A percentile compares a stretch with the other conserved stretches of the same genome.
phyloP scores from a whole-genome alignment of 2,797 vertebrate genomes.

The Gymnothorax javanicus region DNA sequence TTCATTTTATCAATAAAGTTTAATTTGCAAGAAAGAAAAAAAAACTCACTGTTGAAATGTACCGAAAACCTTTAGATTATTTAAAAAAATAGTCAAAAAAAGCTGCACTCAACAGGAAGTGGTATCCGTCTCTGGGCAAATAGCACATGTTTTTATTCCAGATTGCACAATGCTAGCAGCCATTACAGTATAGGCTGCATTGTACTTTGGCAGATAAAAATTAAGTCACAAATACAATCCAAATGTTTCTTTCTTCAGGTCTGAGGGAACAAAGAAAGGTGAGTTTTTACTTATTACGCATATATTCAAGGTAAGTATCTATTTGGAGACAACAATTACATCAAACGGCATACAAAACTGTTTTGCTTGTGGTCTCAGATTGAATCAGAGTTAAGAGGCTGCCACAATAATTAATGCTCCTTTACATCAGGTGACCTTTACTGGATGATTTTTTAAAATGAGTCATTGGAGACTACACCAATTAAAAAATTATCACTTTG shows the following conservation, averaged over 20 bases:
- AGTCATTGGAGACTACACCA: slow-evolving; percentile 77
- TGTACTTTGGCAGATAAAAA: slow-evolving; percentile 33
- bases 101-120: not conserved
- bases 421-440: slow-evolving; percentile 91
- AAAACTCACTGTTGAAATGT: not conserved
- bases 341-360: slow-evolving; percentile 52
- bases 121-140: slow-evolving; percentile 12
- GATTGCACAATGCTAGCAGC: slow-evolving; percentile 23
- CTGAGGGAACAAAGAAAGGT: slow-evolving; percentile 40
- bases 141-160: slow-evolving; percentile 4
- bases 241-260: slow-evolving; percentile 30
- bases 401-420: slow-evolving; percentile 72
- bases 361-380: slow-evolving; percentile 57
- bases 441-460: slow-evolving; percentile 85
- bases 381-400: slow-evolving; percentile 56
- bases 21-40: too few relatives aligned
- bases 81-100: slow-evolving; percentile 15
- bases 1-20: too few relatives aligned
- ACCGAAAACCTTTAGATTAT: slow-evolving; percentile 14
- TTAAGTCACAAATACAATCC: slow-evolving; percentile 30
- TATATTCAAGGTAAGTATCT: too few relatives aligned
- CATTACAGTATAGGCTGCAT: slow-evolving; percentile 18
- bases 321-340: slow-evolving; percentile 48
- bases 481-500: slow-evolving; percentile 78
- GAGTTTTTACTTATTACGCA: slow-evolving; percentile 20